Conservation (phyloP, 1,140 invertebrate species). For the Drosophila paulistorum region DNA sequence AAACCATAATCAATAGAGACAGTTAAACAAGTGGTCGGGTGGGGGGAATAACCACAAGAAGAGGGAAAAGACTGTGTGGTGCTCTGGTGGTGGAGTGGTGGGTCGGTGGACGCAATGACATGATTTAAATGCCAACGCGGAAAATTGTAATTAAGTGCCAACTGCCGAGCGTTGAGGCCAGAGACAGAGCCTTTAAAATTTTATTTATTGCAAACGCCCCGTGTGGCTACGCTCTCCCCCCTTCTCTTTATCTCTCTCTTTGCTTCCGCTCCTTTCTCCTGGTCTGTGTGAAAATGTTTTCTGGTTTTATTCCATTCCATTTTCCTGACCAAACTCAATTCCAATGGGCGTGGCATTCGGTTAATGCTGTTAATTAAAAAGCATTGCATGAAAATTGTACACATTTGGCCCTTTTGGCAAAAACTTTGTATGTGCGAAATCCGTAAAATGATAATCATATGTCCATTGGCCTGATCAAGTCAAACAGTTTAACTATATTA, state of each 20-base stretch:
- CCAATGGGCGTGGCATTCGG: slow-evolving; percentile 45
- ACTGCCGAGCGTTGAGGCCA: slow-evolving; percentile 25
- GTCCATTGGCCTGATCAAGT: slow-evolving; percentile 10
- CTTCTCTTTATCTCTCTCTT: background rate
- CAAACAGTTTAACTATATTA: background rate
- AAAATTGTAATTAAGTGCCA: slow-evolving; percentile 70
- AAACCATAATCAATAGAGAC: slow-evolving; percentile 33
- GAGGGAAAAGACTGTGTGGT: background rate
- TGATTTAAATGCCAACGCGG: slow-evolving; percentile 39
- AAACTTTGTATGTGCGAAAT: slow-evolving; percentile 26
- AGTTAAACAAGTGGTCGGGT: background rate
- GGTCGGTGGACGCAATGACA: slow-evolving; percentile 13
- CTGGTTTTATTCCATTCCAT: slow-evolving; percentile 26
- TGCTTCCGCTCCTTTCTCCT: background rate
- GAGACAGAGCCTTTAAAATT: slow-evolving; percentile 51
- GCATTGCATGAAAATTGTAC: slow-evolving; percentile 43
- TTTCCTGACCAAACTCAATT: slow-evolving; percentile 1
- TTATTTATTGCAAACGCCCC: slow-evolving; percentile 54
- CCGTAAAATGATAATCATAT: slow-evolving; percentile 43
- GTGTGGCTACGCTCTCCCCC: background rate
- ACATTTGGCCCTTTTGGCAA: slow-evolving; percentile 46
- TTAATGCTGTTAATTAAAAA: slow-evolving; percentile 73
- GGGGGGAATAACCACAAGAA: background rate
- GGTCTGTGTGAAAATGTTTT: slow-evolving; percentile 22
- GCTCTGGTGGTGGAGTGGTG: background rate